Evolutionary conservation across 2,888 invertebrate genomes (phyloP).

Genomic region (Vesta saturnalis): DNA sequence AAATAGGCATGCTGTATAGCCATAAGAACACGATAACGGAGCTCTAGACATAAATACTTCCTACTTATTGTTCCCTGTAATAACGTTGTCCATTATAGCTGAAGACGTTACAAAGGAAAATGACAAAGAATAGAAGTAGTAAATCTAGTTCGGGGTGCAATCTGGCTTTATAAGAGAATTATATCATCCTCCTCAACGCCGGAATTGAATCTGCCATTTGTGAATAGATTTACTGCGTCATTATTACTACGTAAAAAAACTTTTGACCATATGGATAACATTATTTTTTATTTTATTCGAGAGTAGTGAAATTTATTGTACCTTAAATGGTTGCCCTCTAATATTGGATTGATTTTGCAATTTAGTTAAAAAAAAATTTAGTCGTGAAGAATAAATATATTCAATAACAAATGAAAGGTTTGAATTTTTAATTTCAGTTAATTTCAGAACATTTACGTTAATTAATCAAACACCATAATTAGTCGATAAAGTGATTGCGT

Average conservation of each 20-base stretch:
- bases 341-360: too few relatives aligned
- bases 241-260: conserved; percentile 27
- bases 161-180: conserved; percentile 52
- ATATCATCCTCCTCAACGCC: conserved; percentile 45
- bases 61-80: conserved; percentile 50
- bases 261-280: conserved; percentile 2
- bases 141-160: conserved; percentile 54
- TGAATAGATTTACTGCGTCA: conserved; percentile 49
- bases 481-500: too few relatives aligned
- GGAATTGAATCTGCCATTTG: conserved; percentile 50
- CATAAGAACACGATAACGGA: conserved; percentile 33
- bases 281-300: background rate
- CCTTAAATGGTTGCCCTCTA: too few relatives aligned
- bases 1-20: conserved; percentile 21
- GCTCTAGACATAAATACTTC: conserved; percentile 42
- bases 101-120: conserved; percentile 57
- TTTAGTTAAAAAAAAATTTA: too few relatives aligned
- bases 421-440: too few relatives aligned
- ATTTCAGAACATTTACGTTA: too few relatives aligned
- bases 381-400: too few relatives aligned
- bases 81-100: conserved; percentile 54
- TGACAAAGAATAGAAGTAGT: conserved; percentile 57
- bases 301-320: conserved; percentile 4
- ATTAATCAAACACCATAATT: too few relatives aligned
- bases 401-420: too few relatives aligned